Base-by-base conservation (phyloP, 2,888 invertebrate species). In the Colostygia pectinataria region DNA sequence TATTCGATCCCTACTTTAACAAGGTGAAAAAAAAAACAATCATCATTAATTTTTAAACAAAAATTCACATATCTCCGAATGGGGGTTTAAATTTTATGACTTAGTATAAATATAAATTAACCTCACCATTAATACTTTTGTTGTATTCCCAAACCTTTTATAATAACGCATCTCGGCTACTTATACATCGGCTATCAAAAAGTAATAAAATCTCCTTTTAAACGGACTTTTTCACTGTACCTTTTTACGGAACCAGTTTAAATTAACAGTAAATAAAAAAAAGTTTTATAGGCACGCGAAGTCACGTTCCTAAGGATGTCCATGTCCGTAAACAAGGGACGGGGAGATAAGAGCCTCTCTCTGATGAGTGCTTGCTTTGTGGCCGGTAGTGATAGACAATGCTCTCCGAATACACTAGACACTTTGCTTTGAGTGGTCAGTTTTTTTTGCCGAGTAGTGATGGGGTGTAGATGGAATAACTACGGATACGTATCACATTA, bases 361-460 rank as follows among this genome's bases (percentile, higher is more conserved):
- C 63, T 54, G 55, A 66, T 65, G 61, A 51, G 56, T 50, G 52
- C 46, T 44, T 60, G 59, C 72, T 74, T 82, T 83, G 77, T 78
- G 55, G 63, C 47, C 39, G 40, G 47, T 32, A 47, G 51, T 55
- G 61, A 57, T 45, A 46, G 45, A 85, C 86, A 87, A 87, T 76
- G 70, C 61, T 57, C 59, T 66, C 53, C 58, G 63, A 65, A 65
- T 57, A 66, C 76, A 80, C 86, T 86, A 66, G 64, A 81, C 59
- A 64, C 40, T 52, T 60, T n/a, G n/a, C n/a, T n/a, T 80, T 63
- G 73, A 85, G 83, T 84, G 83, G 80, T 81, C 80, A 81, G 75
- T 74, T 41, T 84, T 83, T 84, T 84, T 74, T 68, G 70, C 70
- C 68, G 63, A 65, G 57, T 68, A 56, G 57, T 43, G 44, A 27